These are phyloP conservation scores for Oryzias javanicus DNA, from an alignment of 2,113 vertebrate genomes.

Conservation along the genomic window DNA sequence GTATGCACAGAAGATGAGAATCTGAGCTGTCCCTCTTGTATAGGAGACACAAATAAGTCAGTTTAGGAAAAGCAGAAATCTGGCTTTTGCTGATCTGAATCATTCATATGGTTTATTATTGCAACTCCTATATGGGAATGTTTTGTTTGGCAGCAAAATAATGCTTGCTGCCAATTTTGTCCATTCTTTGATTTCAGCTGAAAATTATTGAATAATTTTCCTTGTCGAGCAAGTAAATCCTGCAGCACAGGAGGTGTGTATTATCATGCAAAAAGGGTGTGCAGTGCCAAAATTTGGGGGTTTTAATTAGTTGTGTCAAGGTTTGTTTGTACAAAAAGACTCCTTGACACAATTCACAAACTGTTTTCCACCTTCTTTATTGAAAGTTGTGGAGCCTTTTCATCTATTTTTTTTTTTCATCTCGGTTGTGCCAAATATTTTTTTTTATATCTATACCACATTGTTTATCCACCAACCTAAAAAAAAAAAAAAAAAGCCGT, in stretches of 20 bases:
- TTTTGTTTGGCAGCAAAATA: slow-evolving; percentile 21
- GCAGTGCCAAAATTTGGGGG: slow-evolving; percentile 3
- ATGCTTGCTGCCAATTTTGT: no score
- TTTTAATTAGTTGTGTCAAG: slow-evolving; percentile 10
- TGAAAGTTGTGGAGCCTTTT: slow-evolving; percentile 34
- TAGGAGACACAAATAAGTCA: slow-evolving; percentile 31
- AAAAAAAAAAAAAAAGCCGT: slow-evolving; percentile 20
- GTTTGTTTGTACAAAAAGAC: slow-evolving; percentile 15
- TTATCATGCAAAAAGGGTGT: slow-evolving; percentile 2
- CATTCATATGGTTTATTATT: slow-evolving; percentile 19
- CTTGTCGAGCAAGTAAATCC: slow-evolving; percentile 2
- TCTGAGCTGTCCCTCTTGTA: slow-evolving; percentile 33
- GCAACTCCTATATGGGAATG: slow-evolving; percentile 14
- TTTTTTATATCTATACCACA: slow-evolving; percentile 27
- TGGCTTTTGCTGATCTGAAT: slow-evolving; percentile 9
- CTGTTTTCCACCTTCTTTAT: slow-evolving; percentile 25
- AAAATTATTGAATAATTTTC: slow-evolving; percentile 27
- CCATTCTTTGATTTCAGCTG: slow-evolving; percentile 24
- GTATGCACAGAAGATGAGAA: slow-evolving; percentile 33
- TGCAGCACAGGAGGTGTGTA: not conserved
- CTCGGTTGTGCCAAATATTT: slow-evolving; percentile 5
- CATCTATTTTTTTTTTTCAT: slow-evolving; percentile 9
- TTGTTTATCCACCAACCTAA: slow-evolving; percentile 27
- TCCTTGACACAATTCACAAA: slow-evolving; percentile 29
- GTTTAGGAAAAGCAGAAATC: slow-evolving; percentile 16